These are phyloP conservation scores for Stenopsyche tienmushanensis DNA, from an alignment of 1,140 invertebrate species.

Conservation along the genomic window DNA sequence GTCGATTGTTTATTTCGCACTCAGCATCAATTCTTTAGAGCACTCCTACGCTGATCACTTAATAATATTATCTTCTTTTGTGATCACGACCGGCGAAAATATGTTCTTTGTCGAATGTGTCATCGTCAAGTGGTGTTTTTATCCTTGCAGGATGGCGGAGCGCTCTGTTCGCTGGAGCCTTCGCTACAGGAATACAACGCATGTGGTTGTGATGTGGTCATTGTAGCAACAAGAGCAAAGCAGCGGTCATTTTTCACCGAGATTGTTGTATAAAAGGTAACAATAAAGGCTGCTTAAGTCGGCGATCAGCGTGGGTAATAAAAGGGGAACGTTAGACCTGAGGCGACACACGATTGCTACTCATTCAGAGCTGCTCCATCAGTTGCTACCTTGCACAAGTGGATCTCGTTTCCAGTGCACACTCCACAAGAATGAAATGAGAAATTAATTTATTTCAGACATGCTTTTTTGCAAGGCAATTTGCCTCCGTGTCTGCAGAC, in stretches of 20 bases:
- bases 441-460: not conserved
- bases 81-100: no score
- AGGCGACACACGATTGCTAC: conserved; percentile 23
- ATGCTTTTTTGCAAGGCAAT: no score
- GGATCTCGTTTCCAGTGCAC: not conserved
- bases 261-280: conserved; percentile 19
- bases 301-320: conserved; percentile 20
- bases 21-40: no score
- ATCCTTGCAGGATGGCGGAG: not conserved
- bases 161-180: not conserved
- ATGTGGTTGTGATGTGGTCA: not conserved
- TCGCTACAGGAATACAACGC: not conserved
- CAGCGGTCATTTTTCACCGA: conserved; percentile 23
- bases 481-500: no score
- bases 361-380: not conserved
- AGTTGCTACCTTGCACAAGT: conserved; percentile 1
- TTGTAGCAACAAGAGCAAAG: conserved; percentile 4
- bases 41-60: no score
- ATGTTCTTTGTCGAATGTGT: no score
- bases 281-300: conserved; percentile 23
- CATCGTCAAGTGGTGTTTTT: no score
- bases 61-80: no score
- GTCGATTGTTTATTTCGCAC: no score
- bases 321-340: conserved; percentile 24
- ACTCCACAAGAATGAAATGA: not conserved